Evolutionary conservation across 2,113 vertebrate genomes (phyloP).

Genomic region (Tenebrosternarchus preto): DNA sequence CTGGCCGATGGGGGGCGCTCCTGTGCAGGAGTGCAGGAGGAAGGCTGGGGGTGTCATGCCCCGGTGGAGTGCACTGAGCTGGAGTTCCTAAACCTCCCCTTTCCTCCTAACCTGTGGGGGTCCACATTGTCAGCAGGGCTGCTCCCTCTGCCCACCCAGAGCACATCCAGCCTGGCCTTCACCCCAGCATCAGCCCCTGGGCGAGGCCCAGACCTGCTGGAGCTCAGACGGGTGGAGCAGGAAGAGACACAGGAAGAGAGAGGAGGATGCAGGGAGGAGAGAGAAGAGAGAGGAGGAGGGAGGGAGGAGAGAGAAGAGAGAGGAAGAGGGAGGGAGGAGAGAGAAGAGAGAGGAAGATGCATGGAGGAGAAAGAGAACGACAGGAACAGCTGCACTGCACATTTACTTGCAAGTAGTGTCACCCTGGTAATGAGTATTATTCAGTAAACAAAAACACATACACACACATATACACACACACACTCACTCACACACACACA

Average conservation of each 20-base stretch:
- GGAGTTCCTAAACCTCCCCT: slow-evolving; percentile 67
- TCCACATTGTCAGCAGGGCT: slow-evolving; percentile 59
- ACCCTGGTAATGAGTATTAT: neutral
- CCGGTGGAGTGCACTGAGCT: slow-evolving; percentile 82
- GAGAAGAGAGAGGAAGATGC: neutral
- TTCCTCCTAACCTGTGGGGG: no score
- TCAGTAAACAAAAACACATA: neutral
- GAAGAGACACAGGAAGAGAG: neutral
- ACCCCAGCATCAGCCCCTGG: no score
- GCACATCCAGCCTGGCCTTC: slow-evolving; percentile 5
- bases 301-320: neutral
- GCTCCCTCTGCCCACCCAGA: slow-evolving; percentile 40
- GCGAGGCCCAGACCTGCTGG: no score
- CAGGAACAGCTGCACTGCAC: neutral
- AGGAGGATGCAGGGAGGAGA: neutral
- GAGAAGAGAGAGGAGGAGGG: neutral
- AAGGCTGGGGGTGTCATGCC: slow-evolving; percentile 65
- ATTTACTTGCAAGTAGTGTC: neutral
- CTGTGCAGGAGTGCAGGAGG: slow-evolving; percentile 71
- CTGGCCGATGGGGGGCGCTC: slow-evolving; percentile 53
- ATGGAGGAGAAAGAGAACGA: neutral
- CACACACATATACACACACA: neutral
- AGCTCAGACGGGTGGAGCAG: no score
- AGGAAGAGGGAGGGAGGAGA: neutral
- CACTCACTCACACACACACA: no score